Conservation (phyloP, 1,140 invertebrate species). For the Psilanteris sp. region DNA sequence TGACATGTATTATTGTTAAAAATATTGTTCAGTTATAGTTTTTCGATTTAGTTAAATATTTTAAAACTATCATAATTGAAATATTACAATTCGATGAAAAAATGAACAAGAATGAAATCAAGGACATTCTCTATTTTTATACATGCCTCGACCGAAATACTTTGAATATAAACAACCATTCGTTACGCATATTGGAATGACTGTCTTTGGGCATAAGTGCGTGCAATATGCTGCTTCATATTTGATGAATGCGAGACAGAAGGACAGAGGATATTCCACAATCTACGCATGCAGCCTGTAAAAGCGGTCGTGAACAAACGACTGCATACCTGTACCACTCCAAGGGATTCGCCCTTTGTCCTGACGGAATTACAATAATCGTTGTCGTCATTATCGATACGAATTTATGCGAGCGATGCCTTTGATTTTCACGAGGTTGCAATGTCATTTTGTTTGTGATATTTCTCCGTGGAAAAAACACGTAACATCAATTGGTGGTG, state of each 20-base stretch:
- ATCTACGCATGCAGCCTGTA: constrained; percentile 47
- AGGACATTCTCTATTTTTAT: no score
- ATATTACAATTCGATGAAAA: no score
- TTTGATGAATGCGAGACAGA: constrained; percentile 1
- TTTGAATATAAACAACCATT: no score
- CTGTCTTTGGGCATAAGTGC: no score
- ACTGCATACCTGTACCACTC: constrained; percentile 71
- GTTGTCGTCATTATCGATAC: constrained; percentile 76
- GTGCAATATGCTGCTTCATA: constrained; percentile 4
- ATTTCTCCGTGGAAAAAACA: background rate
- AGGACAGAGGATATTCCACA: constrained; percentile 46
- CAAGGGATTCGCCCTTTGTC: constrained; percentile 70
- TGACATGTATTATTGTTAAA: no score
- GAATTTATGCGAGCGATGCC: constrained; percentile 75
- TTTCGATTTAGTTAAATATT: no score
- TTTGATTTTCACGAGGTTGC: constrained; percentile 67
- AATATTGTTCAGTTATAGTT: no score
- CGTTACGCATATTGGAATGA: no score
- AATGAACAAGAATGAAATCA: no score
- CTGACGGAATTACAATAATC: constrained; percentile 76
- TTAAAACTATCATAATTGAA: no score
- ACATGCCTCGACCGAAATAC: no score
- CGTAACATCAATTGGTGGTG: background rate
- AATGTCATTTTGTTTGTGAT: constrained; percentile 3
- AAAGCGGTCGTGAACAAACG: constrained; percentile 64